A percentile compares a stretch with the other conserved stretches of the same genome.
These are phyloP conservation scores for Lanistes nyassanus DNA, from an alignment of 1,140 invertebrate species.

Conservation along the genomic window DNA sequence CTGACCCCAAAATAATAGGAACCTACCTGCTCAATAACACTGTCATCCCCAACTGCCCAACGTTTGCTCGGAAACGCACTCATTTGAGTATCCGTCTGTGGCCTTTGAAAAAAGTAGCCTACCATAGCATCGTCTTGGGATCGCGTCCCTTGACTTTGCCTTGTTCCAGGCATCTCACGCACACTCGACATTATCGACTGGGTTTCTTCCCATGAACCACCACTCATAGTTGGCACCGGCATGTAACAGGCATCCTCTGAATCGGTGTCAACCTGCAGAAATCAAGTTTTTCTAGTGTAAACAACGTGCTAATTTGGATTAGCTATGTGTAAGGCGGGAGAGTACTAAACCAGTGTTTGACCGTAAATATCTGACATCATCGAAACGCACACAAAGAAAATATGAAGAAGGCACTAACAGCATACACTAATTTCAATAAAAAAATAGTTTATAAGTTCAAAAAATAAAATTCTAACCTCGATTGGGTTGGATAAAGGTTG, in stretches of 20 bases:
- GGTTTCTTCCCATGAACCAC: conserved; percentile 59
- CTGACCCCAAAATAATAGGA: background rate
- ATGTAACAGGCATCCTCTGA: conserved; percentile 50
- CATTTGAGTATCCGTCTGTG: conserved; percentile 80
- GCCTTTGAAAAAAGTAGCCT: conserved; percentile 86
- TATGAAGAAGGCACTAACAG: conserved; percentile 4
- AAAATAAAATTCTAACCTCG: conserved; percentile 42
- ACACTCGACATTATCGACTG: conserved; percentile 55
- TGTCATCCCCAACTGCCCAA: conserved; percentile 85
- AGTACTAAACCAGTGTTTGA: conserved; percentile 26
- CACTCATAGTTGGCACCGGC: conserved; percentile 59
- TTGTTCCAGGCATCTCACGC: conserved; percentile 50
- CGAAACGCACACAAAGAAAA: background rate
- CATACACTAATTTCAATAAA: conserved; percentile 1
- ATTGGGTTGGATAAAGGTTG: conserved; percentile 52
- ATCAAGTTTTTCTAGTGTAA: conserved; percentile 4
- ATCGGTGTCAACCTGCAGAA: conserved; percentile 15
- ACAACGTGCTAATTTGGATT: conserved; percentile 24
- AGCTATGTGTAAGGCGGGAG: conserved; percentile 50
- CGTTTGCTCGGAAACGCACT: conserved; percentile 76
- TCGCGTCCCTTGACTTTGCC: conserved; percentile 39
- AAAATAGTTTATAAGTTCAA: background rate
- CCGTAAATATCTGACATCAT: conserved; percentile 25
- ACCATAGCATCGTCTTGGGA: conserved; percentile 87
- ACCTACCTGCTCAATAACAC: conserved; percentile 74